Base-by-base conservation (phyloP, 1,140 invertebrate genomes). In the Drosophila quadrilineata region DNA sequence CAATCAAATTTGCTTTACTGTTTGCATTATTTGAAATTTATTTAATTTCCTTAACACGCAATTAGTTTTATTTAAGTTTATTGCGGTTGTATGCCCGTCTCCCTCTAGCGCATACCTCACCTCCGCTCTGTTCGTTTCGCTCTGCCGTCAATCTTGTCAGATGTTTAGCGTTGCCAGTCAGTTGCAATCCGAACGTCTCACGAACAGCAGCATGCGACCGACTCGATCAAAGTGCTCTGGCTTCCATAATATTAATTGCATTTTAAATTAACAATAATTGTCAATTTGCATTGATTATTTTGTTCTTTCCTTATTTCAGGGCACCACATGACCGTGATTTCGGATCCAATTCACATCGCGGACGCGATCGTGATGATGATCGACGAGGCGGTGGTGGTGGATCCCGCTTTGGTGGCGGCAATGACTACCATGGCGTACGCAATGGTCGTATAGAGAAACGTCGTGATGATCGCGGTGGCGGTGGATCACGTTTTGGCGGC, bases 41-140 rank as follows among this genome's bases (percentile, higher is more conserved):
- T 86, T 86, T 86, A 86, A 86, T 86, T 86, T 86, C 63, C 64
- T 54, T 75, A 86, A 87, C 79, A 85, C 79, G 79, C 79, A 86
- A 86, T 86, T 86, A 86, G 75, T 86, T 86, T 86, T 86, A 75
- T 86, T 86, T 82, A 86, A 86, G 71, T 86, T 86, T 80, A 80
- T 86, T 86, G 80, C 80, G 80, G 80, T 86, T 86, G 72, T 75
- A 68, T 53, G 31, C 65, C 53, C 46, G 40, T 73, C 72, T 65
- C 69, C 19, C 49, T 75, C 58, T 50, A 9, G 14, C 52, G 22
- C 58, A n/a, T n/a, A 60, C 26, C 29, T 29, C 54, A n/a, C 3
- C 22, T 10, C 17, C 54, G 29, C 52, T 43, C 35, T 66, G n/a
- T n/a, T n/a, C n/a, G n/a, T n/a, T n/a, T n/a, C 53, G 46, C 58